These are phyloP conservation scores for Hypolimnas misippus DNA, from an alignment of 2,888 invertebrate genomes.

Conservation along the genomic window DNA sequence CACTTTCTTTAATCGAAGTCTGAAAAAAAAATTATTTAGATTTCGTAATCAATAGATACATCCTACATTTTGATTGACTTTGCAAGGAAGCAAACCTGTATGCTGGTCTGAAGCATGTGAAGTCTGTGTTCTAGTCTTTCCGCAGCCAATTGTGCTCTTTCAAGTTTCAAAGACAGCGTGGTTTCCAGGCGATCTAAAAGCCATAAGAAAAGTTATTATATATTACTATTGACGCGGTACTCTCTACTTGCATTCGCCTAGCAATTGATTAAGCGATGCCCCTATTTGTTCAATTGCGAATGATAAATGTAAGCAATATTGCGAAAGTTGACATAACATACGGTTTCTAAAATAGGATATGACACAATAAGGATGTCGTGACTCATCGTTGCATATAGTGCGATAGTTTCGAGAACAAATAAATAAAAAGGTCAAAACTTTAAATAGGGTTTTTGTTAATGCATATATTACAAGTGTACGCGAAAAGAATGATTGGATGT, in stretches of 20 bases:
- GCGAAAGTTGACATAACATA: slow-evolving; percentile 66
- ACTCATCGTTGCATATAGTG: slow-evolving; percentile 50
- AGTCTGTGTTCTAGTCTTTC: slow-evolving; percentile 76
- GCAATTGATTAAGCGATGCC: slow-evolving; percentile 68
- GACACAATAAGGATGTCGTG: slow-evolving; percentile 64
- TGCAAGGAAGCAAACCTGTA: slow-evolving; percentile 60
- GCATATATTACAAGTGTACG: too few relatives aligned
- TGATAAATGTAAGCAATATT: slow-evolving; percentile 59
- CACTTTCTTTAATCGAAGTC: slow-evolving; percentile 75
- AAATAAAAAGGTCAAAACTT: slow-evolving; percentile 43
- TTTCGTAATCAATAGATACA: neutral
- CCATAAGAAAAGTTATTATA: slow-evolving; percentile 36
- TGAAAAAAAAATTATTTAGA: slow-evolving; percentile 48
- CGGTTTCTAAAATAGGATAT: slow-evolving; percentile 75
- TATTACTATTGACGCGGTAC: slow-evolving; percentile 30
- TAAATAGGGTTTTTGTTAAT: slow-evolving; percentile 41
- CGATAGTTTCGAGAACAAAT: slow-evolving; percentile 42
- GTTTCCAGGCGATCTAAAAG: slow-evolving; percentile 77
- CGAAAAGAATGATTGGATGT: too few relatives aligned
- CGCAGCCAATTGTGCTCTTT: slow-evolving; percentile 78
- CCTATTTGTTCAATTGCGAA: slow-evolving; percentile 70
- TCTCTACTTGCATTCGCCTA: slow-evolving; percentile 58
- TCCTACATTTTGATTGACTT: neutral
- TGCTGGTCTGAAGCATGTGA: slow-evolving; percentile 75
- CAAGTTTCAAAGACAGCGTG: slow-evolving; percentile 72